Evolutionary conservation across 92 coral and sea anemone species (phyloP), one percentile per base, ranked within the genome.

Genomic region (Porites evermanni): DNA sequence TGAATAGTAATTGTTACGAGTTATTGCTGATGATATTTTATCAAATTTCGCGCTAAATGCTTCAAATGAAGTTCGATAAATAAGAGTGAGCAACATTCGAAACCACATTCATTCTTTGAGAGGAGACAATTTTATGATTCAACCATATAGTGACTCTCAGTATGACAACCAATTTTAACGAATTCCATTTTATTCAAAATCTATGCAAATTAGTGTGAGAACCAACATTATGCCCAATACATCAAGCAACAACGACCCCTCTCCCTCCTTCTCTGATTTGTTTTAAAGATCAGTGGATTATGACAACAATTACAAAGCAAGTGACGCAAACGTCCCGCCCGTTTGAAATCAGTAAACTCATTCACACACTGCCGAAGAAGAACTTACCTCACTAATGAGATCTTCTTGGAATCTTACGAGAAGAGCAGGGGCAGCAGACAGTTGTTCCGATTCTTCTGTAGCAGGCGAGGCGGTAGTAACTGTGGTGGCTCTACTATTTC

Each of bases 31-130:
- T 53, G 20, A 75, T 75, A 53, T 75, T 75, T 53, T 20, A 53
- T 58, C 17, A 75, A 75, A 53, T 75, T 53, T 53, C 79, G 38
- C 47, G 79, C 38, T 61, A 26, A 1, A 75, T 38, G 65, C 54
- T 71, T 71, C 75, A n/a, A 71, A 71, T 71, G 75, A 71, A 71
- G 75, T 71, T 71, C 38, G 79, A 53, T 75, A 53, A 54, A 75
- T n/a, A 75, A 75, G 79, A 75, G 79, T 75, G 79, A 75, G 66
- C 66, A 54, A 75, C 79, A 75, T 75, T 75, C 79, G 79, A 75
- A 75, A 75, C 79, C 79, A 75, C 66, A 2, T n/a, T 67, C 79
- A 75, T 75, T 75, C 79, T 23, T 75, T 75, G 79, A 75, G 67
- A 58, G 50, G 21, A 75, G 79, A 75, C 19, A 53, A 75, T 75